phyloP scores from a whole-genome alignment of 2,113 vertebrate species.

The Callorhinus ursinus region DNA sequence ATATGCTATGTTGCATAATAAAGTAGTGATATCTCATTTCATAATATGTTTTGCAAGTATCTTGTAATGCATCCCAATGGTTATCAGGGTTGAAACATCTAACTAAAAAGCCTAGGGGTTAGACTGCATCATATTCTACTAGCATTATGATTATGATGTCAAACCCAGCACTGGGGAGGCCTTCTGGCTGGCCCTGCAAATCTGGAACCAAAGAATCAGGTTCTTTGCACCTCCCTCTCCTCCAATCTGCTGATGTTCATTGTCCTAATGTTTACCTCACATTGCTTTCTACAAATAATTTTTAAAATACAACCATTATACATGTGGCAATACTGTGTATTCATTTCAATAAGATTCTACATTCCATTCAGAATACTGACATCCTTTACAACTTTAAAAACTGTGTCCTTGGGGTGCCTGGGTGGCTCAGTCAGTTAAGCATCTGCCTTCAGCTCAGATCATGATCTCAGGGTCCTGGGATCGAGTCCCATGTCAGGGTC shows the following conservation, averaged over 20 bases:
- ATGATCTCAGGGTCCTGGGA: no score
- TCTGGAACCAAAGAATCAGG: background rate
- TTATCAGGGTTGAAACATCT: background rate
- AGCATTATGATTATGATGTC: background rate
- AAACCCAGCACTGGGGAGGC: background rate
- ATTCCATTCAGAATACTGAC: background rate
- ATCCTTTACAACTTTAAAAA: background rate
- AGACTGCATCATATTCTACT: background rate
- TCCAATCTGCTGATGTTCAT: background rate
- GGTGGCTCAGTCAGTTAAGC: no score
- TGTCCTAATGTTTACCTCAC: background rate
- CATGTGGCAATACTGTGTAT: background rate
- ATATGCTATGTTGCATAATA: background rate
- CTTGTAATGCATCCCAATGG: background rate
- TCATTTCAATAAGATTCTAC: background rate
- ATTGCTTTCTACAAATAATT: slow-evolving; percentile 25
- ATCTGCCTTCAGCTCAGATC: no score
- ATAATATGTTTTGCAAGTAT: slow-evolving; percentile 31
- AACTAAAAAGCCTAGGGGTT: background rate
- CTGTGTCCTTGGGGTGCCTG: background rate
- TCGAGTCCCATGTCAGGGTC: no score
- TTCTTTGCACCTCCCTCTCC: background rate
- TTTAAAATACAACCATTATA: background rate
- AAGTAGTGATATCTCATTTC: slow-evolving; percentile 1
- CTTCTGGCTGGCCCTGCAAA: background rate